These are phyloP conservation scores for Phycodurus eques DNA, from an alignment of 2,113 vertebrate species.

Conservation along the genomic window DNA sequence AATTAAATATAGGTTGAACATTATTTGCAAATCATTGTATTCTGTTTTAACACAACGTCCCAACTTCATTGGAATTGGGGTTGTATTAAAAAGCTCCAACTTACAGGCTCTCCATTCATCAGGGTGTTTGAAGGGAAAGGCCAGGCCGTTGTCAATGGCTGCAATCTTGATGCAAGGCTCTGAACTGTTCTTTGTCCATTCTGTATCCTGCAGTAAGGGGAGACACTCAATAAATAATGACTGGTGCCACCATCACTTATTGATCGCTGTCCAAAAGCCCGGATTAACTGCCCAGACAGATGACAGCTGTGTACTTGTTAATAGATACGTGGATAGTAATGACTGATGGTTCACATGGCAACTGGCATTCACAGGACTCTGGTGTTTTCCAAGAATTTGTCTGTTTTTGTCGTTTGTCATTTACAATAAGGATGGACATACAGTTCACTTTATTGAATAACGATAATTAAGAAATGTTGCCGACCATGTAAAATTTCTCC, in stretches of 20 bases:
- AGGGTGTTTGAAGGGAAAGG: constrained; percentile 97
- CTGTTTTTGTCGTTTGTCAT: not conserved
- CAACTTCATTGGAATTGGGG: too few relatives aligned
- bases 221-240: constrained; percentile 11
- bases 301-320: constrained; percentile 26
- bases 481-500: not conserved
- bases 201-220: constrained; percentile 66
- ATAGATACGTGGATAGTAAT: constrained; percentile 6
- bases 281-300: constrained; percentile 28
- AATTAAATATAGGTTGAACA: too few relatives aligned
- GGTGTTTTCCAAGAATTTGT: not conserved
- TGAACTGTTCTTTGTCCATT: constrained; percentile 56
- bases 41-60: too few relatives aligned
- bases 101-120: constrained; percentile 87
- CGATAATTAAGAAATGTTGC: not conserved
- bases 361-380: constrained; percentile 1
- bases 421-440: not conserved
- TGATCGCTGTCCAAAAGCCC: constrained; percentile 21
- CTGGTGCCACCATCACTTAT: constrained; percentile 1
- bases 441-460: not conserved
- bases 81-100: constrained; percentile 13
- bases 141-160: constrained; percentile 95
- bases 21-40: too few relatives aligned
- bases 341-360: constrained; percentile 8
- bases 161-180: constrained; percentile 84